Percentiles rank a stretch among this genome's conserved stretches.
These are phyloP conservation scores for human (Homo sapiens) DNA, from an alignment of 2,113 vertebrate genomes.

Conservation along the genomic window GRCh38 chr14:83601501-83602000, in stretches of 20 bases:
- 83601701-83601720: not conserved
- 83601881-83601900: not conserved
- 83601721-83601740: not conserved
- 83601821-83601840: not conserved
- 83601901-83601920: not conserved
- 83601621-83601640: not conserved
- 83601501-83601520: not conserved
- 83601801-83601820: not conserved
- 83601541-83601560: not conserved
- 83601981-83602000: not conserved
- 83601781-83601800: not conserved
- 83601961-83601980: not conserved
- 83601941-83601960: not conserved
- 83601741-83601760: not conserved
- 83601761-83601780: not conserved
- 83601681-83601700: not conserved
- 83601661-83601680: not conserved
- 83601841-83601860: not conserved
- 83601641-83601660: not conserved
- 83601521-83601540: not conserved
- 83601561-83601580: not conserved
- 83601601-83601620: not conserved
- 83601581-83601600: not conserved
- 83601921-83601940: not conserved
- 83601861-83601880: not conserved